phyloP scores from a whole-genome alignment of 2,113 vertebrate species.

The Microtus oregoni region DNA sequence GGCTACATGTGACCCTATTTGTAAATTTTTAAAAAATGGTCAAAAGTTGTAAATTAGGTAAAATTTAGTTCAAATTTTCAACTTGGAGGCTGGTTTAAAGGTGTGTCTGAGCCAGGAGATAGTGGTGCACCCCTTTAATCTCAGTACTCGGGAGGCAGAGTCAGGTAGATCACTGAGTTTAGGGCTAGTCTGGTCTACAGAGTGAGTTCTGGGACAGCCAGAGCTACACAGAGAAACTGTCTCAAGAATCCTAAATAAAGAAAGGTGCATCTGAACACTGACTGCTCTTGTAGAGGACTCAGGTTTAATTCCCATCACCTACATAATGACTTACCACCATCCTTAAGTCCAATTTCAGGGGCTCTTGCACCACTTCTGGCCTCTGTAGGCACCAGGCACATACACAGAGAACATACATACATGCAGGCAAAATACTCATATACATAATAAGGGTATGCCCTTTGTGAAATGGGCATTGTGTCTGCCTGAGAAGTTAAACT shows the following conservation, averaged over 20 bases:
- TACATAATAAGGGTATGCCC: neutral
- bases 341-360: neutral
- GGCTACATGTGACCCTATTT: neutral
- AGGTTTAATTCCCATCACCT: no score
- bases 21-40: neutral
- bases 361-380: neutral
- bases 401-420: neutral
- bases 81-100: neutral
- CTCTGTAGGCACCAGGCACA: neutral
- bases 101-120: neutral
- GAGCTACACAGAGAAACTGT: no score
- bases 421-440: neutral
- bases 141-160: no score
- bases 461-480: no score
- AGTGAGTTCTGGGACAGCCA: no score
- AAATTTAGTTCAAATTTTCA: neutral
- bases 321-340: neutral
- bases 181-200: no score
- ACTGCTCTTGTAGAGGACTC: no score
- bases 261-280: no score
- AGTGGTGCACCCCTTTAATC: no score
- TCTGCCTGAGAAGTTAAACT: neutral
- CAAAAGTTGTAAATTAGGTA: neutral
- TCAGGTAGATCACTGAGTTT: no score
- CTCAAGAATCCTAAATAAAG: no score